Percentiles rank a stretch among this genome's conserved stretches.
Conservation (phyloP, 2,113 vertebrate species). For the Megaptera novaeangliae region DNA sequence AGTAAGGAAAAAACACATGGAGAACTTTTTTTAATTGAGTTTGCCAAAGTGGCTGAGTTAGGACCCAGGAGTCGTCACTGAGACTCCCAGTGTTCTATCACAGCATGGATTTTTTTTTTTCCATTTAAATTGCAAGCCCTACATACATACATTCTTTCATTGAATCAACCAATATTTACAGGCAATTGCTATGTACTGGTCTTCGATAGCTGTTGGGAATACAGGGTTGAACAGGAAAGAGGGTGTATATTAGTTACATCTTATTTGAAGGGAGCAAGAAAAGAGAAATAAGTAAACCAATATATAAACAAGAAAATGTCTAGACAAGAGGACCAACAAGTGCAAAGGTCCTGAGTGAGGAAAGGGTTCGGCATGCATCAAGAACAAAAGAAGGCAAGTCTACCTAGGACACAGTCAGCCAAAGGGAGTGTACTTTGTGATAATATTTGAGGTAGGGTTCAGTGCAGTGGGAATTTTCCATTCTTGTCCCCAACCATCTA, state of each 20-base stretch:
- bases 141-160: conserved; percentile 4
- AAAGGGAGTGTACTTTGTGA: background rate
- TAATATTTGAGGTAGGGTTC: background rate
- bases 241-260: background rate
- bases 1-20: background rate
- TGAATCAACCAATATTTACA: conserved; percentile 13
- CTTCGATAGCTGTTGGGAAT: background rate
- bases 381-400: background rate
- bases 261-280: background rate
- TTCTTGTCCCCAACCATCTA: background rate
- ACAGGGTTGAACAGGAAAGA: background rate
- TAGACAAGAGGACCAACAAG: background rate
- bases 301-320: background rate
- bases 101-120: background rate
- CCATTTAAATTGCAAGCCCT: background rate
- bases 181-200: background rate
- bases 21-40: background rate
- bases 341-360: background rate
- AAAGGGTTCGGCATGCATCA: background rate
- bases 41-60: background rate
- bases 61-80: background rate
- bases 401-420: background rate
- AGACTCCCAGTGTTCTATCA: background rate
- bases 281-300: background rate
- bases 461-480: background rate